phyloP scores from a whole-genome alignment of 2,113 vertebrate genomes.

The Bombycilla garrulus region DNA sequence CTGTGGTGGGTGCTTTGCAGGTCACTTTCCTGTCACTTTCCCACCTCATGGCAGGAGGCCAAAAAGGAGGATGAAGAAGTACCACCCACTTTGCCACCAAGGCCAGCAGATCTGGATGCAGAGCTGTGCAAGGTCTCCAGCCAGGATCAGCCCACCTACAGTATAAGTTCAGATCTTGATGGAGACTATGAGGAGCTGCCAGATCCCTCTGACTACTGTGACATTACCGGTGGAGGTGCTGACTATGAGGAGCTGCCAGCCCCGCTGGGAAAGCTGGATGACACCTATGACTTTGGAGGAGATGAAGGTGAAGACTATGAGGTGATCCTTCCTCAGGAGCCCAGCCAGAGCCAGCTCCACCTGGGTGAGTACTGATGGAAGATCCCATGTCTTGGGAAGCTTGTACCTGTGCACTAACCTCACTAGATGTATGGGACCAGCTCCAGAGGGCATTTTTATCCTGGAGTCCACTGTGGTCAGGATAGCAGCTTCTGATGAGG shows the following conservation, averaged over 20 bases:
- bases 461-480: neutral
- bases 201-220: neutral
- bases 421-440: neutral
- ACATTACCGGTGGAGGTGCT: neutral
- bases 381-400: neutral
- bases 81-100: slow-evolving; percentile 65
- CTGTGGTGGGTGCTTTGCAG: neutral
- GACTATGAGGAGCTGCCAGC: slow-evolving; percentile 61
- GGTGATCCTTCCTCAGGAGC: slow-evolving; percentile 47
- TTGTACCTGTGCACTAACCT: neutral
- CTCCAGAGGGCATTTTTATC: neutral
- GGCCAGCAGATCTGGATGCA: neutral
- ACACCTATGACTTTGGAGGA: neutral
- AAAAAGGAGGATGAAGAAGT: neutral
- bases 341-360: neutral
- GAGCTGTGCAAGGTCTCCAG: slow-evolving; percentile 20
- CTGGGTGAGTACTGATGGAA: neutral
- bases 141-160: slow-evolving; percentile 32
- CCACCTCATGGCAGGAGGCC: neutral
- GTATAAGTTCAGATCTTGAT: neutral
- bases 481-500: neutral
- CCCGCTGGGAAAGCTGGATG: neutral
- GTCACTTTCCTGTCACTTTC: neutral
- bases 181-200: slow-evolving; percentile 81
- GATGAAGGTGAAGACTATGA: slow-evolving; percentile 69